Evolutionary conservation across 92 coral and sea anemone species (phyloP), one percentile per base, ranked within the genome.

Genomic region (Parazoanthus swiftii): DNA sequence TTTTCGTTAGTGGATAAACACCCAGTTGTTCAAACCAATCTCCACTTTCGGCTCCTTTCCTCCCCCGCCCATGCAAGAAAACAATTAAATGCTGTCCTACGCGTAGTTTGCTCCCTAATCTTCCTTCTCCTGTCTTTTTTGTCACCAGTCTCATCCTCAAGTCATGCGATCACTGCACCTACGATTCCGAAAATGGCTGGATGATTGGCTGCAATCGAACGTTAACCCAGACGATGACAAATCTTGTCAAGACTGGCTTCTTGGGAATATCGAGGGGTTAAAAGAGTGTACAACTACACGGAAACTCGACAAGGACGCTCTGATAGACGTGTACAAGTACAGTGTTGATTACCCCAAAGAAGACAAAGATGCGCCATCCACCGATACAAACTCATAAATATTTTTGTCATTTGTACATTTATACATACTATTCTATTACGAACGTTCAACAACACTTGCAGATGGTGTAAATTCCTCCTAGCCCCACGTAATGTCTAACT

Each of bases 201-300:
- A 93, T 51, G 91, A 87, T 65, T 97, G 99, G 99, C 81, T 91
- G 63, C 85, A 89, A 68, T 89, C 85, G 6, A 92, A 97, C 91
- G 97, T 97, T 26, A 86, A 96, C 56, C 90, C 92, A 43, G 98
- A 97, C 36, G 91, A 93, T 91, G 91, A 94, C 54, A 87, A 89
- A 21, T 70, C 92, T 33, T 97, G 99, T 82, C 91, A 79, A 46
- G 94, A 95, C 78, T 97, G 99, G 99, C 82, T 97, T 58, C 95
- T 94, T 13, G 99, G 99, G 51, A 93, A 92, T 59, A 82, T 91
- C 29, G 99, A 95, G n/a, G 99, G 98, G 29, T 88, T 97, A 21
- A 92, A 90, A 79, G 94, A 95, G 44, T 97, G 99, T 85, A 93
- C 91, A 16, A 97, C 99, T 36, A 90, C 94, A 59, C 90, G 93